Evolutionary conservation across 1,140 invertebrate species (phyloP).

Genomic region (Hyles vespertilio): DNA sequence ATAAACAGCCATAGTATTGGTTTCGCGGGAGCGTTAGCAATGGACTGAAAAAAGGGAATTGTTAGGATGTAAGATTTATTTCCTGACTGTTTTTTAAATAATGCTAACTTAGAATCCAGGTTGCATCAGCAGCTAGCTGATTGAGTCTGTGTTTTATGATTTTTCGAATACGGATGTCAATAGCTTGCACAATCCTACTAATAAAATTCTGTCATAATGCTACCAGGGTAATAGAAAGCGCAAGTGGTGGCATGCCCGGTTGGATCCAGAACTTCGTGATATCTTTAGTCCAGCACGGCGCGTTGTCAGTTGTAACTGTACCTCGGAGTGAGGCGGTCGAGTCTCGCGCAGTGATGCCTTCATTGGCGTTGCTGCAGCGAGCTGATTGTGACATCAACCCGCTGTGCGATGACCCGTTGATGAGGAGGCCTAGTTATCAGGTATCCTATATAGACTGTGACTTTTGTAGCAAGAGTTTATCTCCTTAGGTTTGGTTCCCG

Average conservation of each 20-base stretch:
- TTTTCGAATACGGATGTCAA: too few relatives aligned
- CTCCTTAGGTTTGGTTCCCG: background rate
- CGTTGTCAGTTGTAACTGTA: slow-evolving; percentile 61
- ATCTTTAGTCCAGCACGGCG: slow-evolving; percentile 75
- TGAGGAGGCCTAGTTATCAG: slow-evolving; percentile 10
- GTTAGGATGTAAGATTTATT: too few relatives aligned
- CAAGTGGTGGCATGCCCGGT: slow-evolving; percentile 78
- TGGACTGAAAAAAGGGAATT: too few relatives aligned
- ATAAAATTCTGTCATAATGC: slow-evolving; percentile 1
- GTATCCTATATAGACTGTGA: too few relatives aligned
- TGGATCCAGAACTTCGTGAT: slow-evolving; percentile 81
- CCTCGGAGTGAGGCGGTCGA: slow-evolving; percentile 38
- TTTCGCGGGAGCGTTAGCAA: too few relatives aligned
- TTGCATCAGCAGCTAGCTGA: too few relatives aligned
- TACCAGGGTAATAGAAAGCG: slow-evolving; percentile 75
- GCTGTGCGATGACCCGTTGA: background rate
- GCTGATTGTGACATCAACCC: slow-evolving; percentile 9
- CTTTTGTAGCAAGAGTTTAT: too few relatives aligned
- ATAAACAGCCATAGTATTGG: too few relatives aligned
- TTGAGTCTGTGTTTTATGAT: too few relatives aligned
- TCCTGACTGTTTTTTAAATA: too few relatives aligned
- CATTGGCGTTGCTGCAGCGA: slow-evolving; percentile 22
- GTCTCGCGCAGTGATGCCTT: slow-evolving; percentile 31
- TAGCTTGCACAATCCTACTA: too few relatives aligned
- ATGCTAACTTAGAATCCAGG: too few relatives aligned